A percentile compares a stretch with the other conserved stretches of the same genome.
Evolutionary conservation across 2,113 vertebrate species (phyloP).

Genomic region (Passer domesticus): DNA sequence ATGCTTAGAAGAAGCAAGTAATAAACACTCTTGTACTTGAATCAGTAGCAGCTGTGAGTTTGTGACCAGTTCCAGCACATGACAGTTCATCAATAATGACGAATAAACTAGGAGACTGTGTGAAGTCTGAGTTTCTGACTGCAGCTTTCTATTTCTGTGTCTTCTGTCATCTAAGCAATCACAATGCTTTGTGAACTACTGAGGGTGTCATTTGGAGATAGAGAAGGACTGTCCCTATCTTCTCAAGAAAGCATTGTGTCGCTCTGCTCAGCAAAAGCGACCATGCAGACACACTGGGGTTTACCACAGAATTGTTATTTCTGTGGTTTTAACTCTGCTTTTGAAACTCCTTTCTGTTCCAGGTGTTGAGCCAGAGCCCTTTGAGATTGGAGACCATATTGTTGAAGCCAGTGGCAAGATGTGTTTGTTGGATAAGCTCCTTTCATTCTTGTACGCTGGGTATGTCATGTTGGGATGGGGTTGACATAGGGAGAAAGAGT

Average conservation of each 20-base stretch:
- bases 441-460: slow-evolving; percentile 81
- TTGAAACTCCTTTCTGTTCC: slow-evolving; percentile 6
- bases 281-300: not conserved
- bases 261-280: not conserved
- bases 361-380: slow-evolving; percentile 95
- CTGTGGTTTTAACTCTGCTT: not conserved
- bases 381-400: slow-evolving; percentile 92
- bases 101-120: not conserved
- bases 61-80: not conserved
- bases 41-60: not conserved
- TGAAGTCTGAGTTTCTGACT: not conserved
- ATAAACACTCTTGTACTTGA: not conserved
- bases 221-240: not conserved
- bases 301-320: not conserved
- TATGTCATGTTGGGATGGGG: slow-evolving; percentile 43
- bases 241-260: not conserved
- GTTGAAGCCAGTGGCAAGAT: slow-evolving; percentile 92
- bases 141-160: not conserved
- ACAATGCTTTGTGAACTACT: not conserved
- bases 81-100: not conserved
- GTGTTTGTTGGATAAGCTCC: slow-evolving; percentile 83
- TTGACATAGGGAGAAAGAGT: not conserved
- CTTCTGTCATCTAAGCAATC: not conserved
- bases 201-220: not conserved
- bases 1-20: not conserved